Evolutionary conservation across 2,797 vertebrate genomes (phyloP).

Genomic region (Sphaeramia orbicularis): DNA sequence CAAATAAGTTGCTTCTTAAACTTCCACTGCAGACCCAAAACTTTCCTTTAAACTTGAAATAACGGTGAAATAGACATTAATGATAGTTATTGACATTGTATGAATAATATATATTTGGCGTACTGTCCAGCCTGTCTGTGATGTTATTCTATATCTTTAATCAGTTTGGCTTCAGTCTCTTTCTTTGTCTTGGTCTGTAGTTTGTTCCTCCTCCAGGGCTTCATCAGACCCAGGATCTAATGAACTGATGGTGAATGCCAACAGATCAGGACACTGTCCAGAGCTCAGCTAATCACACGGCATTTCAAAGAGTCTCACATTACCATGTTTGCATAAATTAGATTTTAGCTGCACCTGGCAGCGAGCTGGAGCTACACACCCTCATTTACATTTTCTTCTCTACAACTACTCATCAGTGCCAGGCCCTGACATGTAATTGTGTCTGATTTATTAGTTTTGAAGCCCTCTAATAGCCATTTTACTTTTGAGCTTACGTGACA

Average conservation of each 20-base stretch:
- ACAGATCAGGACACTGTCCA: conserved; percentile 19
- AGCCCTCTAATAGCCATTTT: not conserved
- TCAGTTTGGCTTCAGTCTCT: not conserved
- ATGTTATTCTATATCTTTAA: too few relatives aligned
- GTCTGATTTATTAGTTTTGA: conserved; percentile 1
- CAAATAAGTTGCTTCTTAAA: too few relatives aligned
- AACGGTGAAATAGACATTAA: too few relatives aligned
- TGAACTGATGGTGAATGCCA: conserved; percentile 3
- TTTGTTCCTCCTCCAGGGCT: not conserved
- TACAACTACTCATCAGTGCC: not conserved
- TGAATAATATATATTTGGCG: too few relatives aligned
- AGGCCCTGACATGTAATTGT: conserved; percentile 5
- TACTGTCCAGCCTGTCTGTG: too few relatives aligned
- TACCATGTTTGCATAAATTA: conserved; percentile 29
- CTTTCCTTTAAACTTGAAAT: too few relatives aligned
- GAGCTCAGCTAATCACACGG: conserved; percentile 19
- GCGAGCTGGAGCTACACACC: conserved; percentile 5
- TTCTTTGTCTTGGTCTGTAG: not conserved
- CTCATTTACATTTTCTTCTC: not conserved
- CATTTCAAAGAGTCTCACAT: conserved; percentile 32
- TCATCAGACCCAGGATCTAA: not conserved
- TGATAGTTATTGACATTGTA: too few relatives aligned
- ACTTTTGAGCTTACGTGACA: not conserved
- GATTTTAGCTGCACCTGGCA: conserved; percentile 29
- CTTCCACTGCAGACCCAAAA: too few relatives aligned